Conservation (phyloP, 2,797 vertebrate genomes). For the Syngnathus rostellatus region DNA sequence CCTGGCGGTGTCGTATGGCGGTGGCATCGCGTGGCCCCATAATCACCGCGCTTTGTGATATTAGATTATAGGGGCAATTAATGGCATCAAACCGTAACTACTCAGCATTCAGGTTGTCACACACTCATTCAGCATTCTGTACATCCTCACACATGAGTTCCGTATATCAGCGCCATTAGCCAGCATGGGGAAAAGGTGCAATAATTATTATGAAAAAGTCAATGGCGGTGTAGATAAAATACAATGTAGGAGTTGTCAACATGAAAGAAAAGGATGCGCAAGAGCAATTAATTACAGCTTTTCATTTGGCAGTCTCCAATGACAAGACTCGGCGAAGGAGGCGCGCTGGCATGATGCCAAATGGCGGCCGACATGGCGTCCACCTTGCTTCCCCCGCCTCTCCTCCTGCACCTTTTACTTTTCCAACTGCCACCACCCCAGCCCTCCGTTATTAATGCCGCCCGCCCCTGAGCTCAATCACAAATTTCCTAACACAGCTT, state of each 20-base stretch:
- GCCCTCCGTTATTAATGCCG: conserved; percentile 12
- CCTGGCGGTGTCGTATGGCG: conserved; percentile 78
- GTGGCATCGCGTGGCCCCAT: conserved; percentile 65
- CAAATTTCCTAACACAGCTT: not conserved
- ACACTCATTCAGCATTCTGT: conserved; percentile 16
- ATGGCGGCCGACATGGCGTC: conserved; percentile 43
- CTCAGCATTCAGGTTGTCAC: conserved; percentile 77
- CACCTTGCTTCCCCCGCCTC: conserved; percentile 25
- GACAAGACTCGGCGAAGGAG: conserved; percentile 62
- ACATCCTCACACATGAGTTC: conserved; percentile 11
- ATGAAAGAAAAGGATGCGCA: conserved; percentile 73
- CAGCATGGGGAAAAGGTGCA: conserved; percentile 81
- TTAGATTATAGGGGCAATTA: conserved; percentile 99
- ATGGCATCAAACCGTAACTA: conserved; percentile 89
- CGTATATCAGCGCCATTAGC: conserved; percentile 54
- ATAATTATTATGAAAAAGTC: conserved; percentile 92
- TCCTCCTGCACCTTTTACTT: conserved; percentile 3
- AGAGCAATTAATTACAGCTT: conserved; percentile 89
- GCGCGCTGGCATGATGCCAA: conserved; percentile 67
- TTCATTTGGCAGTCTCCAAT: conserved; percentile 75
- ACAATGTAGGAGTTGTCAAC: conserved; percentile 74
- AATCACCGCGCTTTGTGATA: conserved; percentile 86
- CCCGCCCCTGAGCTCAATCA: not conserved
- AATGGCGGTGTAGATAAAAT: conserved; percentile 80
- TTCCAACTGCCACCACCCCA: conserved; percentile 39